phyloP scores from a whole-genome alignment of 2,888 invertebrate species.

The Pterostichus niger region DNA sequence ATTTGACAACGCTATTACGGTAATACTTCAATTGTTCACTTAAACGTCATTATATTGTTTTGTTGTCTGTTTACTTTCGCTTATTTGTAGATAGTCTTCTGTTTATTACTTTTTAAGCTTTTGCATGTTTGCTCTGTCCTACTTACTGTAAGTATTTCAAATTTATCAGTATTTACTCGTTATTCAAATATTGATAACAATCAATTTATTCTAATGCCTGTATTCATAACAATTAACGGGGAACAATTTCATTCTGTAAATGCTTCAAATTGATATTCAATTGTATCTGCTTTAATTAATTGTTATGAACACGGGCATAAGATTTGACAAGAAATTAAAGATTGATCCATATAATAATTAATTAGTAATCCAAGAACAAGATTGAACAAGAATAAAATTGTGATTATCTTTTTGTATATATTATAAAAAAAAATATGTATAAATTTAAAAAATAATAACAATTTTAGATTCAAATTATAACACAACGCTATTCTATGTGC shows the following conservation, averaged over 20 bases:
- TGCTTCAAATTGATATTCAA: too few species aligned
- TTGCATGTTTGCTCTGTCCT: slow-evolving; percentile 60
- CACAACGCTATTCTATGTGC: slow-evolving; percentile 60
- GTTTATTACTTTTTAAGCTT: slow-evolving; percentile 47
- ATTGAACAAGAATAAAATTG: too few species aligned
- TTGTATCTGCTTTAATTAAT: too few species aligned
- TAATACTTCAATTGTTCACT: slow-evolving; percentile 46
- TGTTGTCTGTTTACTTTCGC: slow-evolving; percentile 48
- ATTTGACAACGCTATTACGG: slow-evolving; percentile 46
- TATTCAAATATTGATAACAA: slow-evolving; percentile 30
- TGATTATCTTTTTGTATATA: too few species aligned
- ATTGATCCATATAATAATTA: not conserved
- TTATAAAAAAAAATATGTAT: too few species aligned
- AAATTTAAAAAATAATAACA: not conserved
- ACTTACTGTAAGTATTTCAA: slow-evolving; percentile 51
- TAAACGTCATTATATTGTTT: slow-evolving; percentile 47
- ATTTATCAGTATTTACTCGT: slow-evolving; percentile 18
- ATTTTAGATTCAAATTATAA: slow-evolving; percentile 19
- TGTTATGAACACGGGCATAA: too few species aligned
- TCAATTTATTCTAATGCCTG: too few species aligned
- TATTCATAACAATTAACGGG: too few species aligned
- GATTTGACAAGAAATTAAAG: not conserved
- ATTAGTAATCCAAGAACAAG: too few species aligned
- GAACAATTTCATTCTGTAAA: too few species aligned
- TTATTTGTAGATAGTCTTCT: slow-evolving; percentile 50